These are phyloP conservation scores for Spicauda simplicius DNA, from an alignment of 2,888 invertebrate genomes.

Conservation along the genomic window DNA sequence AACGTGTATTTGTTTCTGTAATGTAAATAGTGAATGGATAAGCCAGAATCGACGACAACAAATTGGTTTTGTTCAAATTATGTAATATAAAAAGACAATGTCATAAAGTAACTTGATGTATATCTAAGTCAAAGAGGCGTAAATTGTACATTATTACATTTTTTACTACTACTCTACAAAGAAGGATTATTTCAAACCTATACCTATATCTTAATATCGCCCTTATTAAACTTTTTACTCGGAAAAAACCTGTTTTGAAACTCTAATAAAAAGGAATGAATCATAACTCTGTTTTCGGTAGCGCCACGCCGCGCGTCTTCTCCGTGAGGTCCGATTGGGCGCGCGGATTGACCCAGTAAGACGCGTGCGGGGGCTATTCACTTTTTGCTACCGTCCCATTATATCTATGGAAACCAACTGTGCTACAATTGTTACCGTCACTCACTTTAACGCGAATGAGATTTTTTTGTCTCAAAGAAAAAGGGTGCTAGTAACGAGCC, in stretches of 20 bases:
- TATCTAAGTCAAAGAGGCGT: too few relatives aligned
- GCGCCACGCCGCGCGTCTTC: background rate
- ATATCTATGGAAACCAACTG: conserved; percentile 6
- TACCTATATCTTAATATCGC: too few relatives aligned
- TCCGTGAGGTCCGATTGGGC: conserved; percentile 8
- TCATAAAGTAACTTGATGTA: too few relatives aligned
- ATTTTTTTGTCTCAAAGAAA: conserved; percentile 9
- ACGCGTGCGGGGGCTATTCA: conserved; percentile 21
- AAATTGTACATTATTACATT: too few relatives aligned
- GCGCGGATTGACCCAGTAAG: conserved; percentile 25
- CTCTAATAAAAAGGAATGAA: background rate
- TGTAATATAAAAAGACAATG: too few relatives aligned
- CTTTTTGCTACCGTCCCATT: conserved; percentile 14
- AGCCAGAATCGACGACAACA: too few relatives aligned
- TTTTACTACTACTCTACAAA: too few relatives aligned
- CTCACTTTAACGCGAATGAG: background rate
- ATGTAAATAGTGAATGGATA: too few relatives aligned
- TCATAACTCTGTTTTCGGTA: conserved; percentile 7
- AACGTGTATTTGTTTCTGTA: too few relatives aligned
- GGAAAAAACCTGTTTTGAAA: background rate
- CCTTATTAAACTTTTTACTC: too few relatives aligned
- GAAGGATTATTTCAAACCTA: too few relatives aligned
- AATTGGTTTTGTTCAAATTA: too few relatives aligned
- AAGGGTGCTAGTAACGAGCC: conserved; percentile 10
- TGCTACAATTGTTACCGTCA: conserved; percentile 4